Conservation (phyloP, 1,140 invertebrate genomes). For the Neocloeon triangulifer region DNA sequence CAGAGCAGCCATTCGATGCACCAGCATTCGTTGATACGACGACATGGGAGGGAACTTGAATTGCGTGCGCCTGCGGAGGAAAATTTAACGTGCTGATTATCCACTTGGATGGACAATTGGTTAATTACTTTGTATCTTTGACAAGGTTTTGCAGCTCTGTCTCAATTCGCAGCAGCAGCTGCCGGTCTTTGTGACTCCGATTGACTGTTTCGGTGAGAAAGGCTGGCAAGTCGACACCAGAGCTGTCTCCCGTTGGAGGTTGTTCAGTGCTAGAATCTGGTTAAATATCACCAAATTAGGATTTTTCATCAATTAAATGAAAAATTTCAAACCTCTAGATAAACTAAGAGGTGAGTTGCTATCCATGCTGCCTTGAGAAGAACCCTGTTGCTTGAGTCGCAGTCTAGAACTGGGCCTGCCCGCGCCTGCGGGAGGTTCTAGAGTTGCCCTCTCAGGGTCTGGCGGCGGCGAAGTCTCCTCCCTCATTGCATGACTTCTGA, state of each 20-base stretch:
- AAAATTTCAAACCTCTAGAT: constrained; percentile 26
- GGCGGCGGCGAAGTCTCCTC: constrained; percentile 67
- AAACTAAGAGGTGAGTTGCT: constrained; percentile 31
- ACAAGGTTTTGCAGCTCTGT: constrained; percentile 63
- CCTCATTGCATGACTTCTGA: constrained; percentile 69
- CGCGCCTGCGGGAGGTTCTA: constrained; percentile 1
- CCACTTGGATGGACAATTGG: neutral
- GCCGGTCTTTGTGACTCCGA: constrained; percentile 68
- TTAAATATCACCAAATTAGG: constrained; percentile 5
- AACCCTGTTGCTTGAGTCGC: constrained; percentile 33
- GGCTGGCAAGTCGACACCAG: constrained; percentile 56
- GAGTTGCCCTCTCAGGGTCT: constrained; percentile 23
- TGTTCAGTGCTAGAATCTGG: constrained; percentile 55
- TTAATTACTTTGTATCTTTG: constrained; percentile 54
- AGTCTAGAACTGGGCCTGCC: constrained; percentile 18
- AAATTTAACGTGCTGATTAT: no score
- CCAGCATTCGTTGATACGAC: constrained; percentile 85
- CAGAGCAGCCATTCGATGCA: constrained; percentile 77
- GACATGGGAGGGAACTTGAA: constrained; percentile 76
- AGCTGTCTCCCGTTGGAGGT: constrained; percentile 32
- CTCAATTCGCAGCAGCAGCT: constrained; percentile 66
- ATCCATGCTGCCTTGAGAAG: constrained; percentile 34
- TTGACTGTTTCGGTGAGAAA: constrained; percentile 82
- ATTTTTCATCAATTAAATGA: neutral
- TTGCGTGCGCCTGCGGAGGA: constrained; percentile 30